Evolutionary conservation across 2,113 vertebrate species (phyloP).

Genomic region (Scortum barcoo): DNA sequence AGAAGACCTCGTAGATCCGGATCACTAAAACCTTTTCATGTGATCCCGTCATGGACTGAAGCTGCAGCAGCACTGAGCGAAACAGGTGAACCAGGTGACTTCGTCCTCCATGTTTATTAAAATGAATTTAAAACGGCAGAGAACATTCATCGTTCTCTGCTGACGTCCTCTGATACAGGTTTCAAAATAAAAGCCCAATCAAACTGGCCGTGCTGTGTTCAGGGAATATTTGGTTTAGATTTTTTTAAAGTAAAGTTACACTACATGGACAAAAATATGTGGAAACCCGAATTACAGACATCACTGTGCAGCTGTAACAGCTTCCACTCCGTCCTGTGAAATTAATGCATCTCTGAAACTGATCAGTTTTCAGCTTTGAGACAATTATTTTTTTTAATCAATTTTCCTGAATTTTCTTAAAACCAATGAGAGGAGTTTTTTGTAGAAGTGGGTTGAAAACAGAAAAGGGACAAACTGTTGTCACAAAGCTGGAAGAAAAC

Average conservation of each 20-base stretch:
- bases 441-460: not conserved
- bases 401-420: no score
- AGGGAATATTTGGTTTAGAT: not conserved
- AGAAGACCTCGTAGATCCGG: not conserved
- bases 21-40: not conserved
- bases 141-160: not conserved
- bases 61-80: not conserved
- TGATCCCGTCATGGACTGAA: not conserved
- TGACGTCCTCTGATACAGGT: not conserved
- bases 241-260: not conserved
- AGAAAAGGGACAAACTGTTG: not conserved
- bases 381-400: not conserved
- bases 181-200: constrained; percentile 23
- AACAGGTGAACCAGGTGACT: not conserved
- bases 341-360: no score
- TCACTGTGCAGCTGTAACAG: no score
- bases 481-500: not conserved
- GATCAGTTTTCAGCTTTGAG: not conserved
- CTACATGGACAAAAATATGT: not conserved
- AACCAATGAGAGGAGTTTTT: no score
- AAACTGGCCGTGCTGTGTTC: not conserved
- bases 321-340: no score
- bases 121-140: no score
- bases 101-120: not conserved
- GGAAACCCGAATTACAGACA: not conserved